Percentiles rank a stretch among this genome's conserved stretches.
These are phyloP conservation scores for Spheniscus humboldti DNA, from an alignment of 2,797 vertebrate species.

Conservation along the genomic window DNA sequence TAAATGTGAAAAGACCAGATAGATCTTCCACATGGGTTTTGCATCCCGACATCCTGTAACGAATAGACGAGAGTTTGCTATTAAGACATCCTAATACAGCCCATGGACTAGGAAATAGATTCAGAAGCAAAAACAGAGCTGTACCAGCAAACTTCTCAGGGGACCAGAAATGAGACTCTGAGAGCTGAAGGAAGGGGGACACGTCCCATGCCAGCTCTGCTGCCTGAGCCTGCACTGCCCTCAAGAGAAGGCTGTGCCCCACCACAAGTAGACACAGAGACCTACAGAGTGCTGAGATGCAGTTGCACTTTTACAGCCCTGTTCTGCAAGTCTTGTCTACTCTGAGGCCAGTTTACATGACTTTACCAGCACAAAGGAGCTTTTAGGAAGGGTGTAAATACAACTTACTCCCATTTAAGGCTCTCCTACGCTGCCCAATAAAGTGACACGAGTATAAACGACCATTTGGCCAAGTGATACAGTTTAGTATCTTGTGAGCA, in stretches of 20 bases:
- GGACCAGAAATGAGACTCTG: neutral
- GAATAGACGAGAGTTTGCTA: neutral
- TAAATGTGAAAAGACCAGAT: neutral
- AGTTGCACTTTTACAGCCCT: neutral
- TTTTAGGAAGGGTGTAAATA: neutral
- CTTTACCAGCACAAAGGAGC: neutral
- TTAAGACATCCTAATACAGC: neutral
- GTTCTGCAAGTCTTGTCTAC: neutral
- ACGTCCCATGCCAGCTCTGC: accelerated
- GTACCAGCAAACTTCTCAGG: neutral
- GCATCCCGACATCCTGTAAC: neutral
- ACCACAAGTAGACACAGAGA: neutral
- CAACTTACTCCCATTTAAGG: neutral
- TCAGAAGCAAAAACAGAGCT: neutral
- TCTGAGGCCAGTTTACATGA: neutral
- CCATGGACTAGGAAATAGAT: neutral
- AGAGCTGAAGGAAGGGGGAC: neutral
- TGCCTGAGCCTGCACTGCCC: neutral
- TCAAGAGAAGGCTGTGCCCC: neutral
- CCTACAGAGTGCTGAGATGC: neutral
- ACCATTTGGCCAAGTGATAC: neutral
- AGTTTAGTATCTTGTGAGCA: neutral
- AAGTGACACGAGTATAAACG: neutral
- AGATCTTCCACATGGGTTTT: neutral
- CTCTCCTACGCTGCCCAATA: neutral